Evolutionary conservation across 2,113 vertebrate genomes (phyloP).

Genomic region (Zosterops pallidus): DNA sequence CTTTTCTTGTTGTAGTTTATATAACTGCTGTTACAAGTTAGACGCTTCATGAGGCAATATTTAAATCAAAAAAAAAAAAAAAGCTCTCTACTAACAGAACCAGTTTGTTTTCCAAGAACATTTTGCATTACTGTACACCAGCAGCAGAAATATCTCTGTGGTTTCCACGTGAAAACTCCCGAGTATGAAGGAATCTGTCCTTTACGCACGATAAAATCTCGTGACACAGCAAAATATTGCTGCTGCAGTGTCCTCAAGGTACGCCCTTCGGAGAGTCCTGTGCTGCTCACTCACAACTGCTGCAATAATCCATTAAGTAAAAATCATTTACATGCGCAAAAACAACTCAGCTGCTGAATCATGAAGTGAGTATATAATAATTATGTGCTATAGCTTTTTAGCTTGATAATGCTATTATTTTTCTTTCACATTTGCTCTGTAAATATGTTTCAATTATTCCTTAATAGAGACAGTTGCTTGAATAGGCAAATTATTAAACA

Average conservation of each 20-base stretch:
- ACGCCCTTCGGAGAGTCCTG: constrained; percentile 46
- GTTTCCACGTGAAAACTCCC: background rate
- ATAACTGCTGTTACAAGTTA: background rate
- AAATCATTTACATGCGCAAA: constrained; percentile 60
- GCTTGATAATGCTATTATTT: constrained; percentile 18
- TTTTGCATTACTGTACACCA: background rate
- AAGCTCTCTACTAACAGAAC: background rate
- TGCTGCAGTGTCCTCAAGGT: constrained; percentile 69
- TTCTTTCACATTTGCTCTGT: constrained; percentile 1
- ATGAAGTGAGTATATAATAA: constrained; percentile 30
- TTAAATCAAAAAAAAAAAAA: background rate
- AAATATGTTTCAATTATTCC: constrained; percentile 24
- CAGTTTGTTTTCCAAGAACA: background rate
- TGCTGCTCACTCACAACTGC: constrained; percentile 4
- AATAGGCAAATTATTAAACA: background rate
- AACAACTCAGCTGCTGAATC: constrained; percentile 64
- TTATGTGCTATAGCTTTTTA: background rate
- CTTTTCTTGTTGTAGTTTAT: background rate
- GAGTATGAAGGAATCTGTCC: constrained; percentile 19
- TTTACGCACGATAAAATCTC: constrained; percentile 58
- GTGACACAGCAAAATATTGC: constrained; percentile 70
- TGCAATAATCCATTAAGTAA: constrained; percentile 62
- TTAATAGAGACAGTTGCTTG: background rate
- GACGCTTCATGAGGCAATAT: background rate
- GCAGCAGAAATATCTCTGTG: background rate